Percentiles rank a stretch among this genome's conserved stretches.
These are phyloP conservation scores for Vesta saturnalis DNA, from an alignment of 2,888 invertebrate genomes.

Conservation along the genomic window DNA sequence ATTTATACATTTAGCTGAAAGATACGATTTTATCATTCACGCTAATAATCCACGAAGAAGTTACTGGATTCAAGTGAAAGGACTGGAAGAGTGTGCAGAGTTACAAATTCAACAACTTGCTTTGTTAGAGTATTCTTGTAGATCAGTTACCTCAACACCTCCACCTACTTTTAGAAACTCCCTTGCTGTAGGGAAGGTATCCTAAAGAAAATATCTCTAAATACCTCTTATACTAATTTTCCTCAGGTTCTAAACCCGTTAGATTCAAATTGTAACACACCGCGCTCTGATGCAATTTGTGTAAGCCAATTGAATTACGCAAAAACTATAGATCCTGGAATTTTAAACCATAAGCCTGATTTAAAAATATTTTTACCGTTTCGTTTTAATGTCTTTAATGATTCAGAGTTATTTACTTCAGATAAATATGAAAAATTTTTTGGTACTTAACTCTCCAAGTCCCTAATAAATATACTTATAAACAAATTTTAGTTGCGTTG, in stretches of 20 bases:
- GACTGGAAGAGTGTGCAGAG: conserved; percentile 89
- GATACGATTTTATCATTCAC: conserved; percentile 91
- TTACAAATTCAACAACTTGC: conserved; percentile 86
- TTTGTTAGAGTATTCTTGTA: conserved; percentile 86
- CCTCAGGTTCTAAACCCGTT: conserved; percentile 86
- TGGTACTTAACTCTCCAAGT: conserved; percentile 65
- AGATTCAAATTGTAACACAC: conserved; percentile 83
- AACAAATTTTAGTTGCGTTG: conserved; percentile 75
- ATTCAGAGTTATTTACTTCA: conserved; percentile 86
- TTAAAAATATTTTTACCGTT: conserved; percentile 91
- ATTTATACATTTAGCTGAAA: too few relatives aligned
- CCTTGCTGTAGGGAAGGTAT: conserved; percentile 89
- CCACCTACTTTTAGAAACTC: conserved; percentile 86
- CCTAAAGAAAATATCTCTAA: conserved; percentile 55
- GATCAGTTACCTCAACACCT: conserved; percentile 82
- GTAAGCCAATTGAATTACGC: conserved; percentile 88
- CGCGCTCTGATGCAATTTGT: conserved; percentile 83
- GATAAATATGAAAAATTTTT: conserved; percentile 88
- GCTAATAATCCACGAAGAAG: conserved; percentile 84
- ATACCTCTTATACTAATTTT: conserved; percentile 29
- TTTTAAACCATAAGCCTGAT: conserved; percentile 83
- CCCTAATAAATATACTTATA: neutral
- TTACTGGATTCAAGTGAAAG: conserved; percentile 92
- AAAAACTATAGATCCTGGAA: conserved; percentile 77
- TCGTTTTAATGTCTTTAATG: conserved; percentile 86